Base-by-base conservation (phyloP, 2,888 invertebrate genomes). In the Ophion obscuratus region DNA sequence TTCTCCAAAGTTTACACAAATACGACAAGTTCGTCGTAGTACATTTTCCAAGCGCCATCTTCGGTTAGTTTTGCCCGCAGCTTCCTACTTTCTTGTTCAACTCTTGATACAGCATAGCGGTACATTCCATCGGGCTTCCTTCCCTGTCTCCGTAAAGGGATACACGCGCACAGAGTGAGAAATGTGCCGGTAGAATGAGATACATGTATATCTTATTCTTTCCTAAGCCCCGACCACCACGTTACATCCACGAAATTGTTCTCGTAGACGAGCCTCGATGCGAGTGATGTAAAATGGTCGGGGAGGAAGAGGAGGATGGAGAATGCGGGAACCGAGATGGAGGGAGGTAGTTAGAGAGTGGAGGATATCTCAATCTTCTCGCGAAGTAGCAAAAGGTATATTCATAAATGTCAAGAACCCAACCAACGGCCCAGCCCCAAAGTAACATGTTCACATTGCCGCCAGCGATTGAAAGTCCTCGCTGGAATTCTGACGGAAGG, bases 1-100 rank as follows among this genome's bases (percentile, higher is more conserved):
- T 76, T 44, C 76, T 76, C 80, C 57, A 47, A 76, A 84, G 66
- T 84, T 84, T 36, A 47, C 76, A 59, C 36, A 84, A 83, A 73
- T 75, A 80, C n/a, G 73, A 76, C 53, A 74, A 80, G 75, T 81
- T 84, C 27, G n/a, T 17, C 40, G 73, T 62, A 6, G 40, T 24
- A 10, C 14, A 36, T 61, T 40, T 67, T 67, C 27, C 64, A n/a
- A 59, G 31, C 67, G 6, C 61, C 14, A 36, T 31, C 40, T 53
- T 67, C 71, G 71, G 53, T 47, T 66, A 20, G 20, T 73, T 44
- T 24, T 68, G 7, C 61, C n/a, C 44, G 40, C 57, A 83, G 75
- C 70, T 83, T 80, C 75, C 14, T 27, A 61, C 76, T 80, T 76
- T 73, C 76, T 71, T 71, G 31, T 76, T 76, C 75, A 81, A 84